Evolutionary conservation across 2,797 vertebrate genomes (phyloP).

Genomic region (Lutra lutra): DNA sequence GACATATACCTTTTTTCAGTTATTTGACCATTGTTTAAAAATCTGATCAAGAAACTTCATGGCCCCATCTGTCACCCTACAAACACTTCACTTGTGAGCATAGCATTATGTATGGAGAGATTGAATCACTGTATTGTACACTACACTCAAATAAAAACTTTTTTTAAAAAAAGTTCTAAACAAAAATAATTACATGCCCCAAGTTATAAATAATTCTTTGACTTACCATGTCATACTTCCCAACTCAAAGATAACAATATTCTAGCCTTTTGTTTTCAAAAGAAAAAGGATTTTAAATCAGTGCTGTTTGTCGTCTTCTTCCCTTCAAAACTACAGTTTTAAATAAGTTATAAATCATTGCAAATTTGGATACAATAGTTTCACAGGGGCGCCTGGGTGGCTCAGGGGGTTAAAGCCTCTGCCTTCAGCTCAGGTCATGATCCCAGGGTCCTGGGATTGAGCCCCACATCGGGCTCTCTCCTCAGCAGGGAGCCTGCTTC

Average conservation of each 20-base stretch:
- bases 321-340: not conserved
- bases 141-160: not conserved
- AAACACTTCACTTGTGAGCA: not conserved
- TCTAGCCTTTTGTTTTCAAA: conserved; percentile 26
- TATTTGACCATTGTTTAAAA: conserved; percentile 8
- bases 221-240: not conserved
- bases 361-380: not conserved
- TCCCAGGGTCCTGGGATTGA: no score
- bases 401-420: no score
- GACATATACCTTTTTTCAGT: not conserved
- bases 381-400: not conserved
- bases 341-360: conserved; percentile 16
- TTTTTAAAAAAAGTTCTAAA: not conserved
- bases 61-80: not conserved
- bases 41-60: not conserved
- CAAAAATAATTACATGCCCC: not conserved
- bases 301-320: not conserved
- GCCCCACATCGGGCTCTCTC: no score
- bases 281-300: not conserved
- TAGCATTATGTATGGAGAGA: not conserved
- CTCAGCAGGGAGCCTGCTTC: no score
- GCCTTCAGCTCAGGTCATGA: no score
- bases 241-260: not conserved
- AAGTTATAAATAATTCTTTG: not conserved
- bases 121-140: not conserved